Percentiles rank a stretch among this genome's conserved stretches.
Evolutionary conservation across 2,888 invertebrate genomes (phyloP).

Genomic region (Callimorpha dominula): DNA sequence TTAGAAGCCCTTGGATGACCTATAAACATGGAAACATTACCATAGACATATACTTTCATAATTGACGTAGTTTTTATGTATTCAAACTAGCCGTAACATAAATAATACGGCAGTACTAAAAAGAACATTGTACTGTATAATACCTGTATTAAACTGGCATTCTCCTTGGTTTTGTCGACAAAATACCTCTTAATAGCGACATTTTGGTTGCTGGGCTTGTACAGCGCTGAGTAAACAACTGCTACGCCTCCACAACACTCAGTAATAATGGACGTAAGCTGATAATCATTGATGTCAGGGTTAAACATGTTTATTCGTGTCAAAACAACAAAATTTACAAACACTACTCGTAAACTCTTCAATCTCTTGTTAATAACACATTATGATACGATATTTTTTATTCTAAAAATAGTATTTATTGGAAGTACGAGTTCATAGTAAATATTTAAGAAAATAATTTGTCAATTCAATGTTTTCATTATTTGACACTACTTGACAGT

Average conservation of each 20-base stretch:
- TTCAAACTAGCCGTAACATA: neutral
- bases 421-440: conserved; percentile 33
- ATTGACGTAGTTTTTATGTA: neutral
- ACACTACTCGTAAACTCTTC: conserved; percentile 20
- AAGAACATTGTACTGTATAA: neutral
- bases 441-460: conserved; percentile 45
- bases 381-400: conserved; percentile 29
- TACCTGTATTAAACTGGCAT: conserved; percentile 88
- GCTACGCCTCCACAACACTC: conserved; percentile 90
- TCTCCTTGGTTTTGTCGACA: conserved; percentile 89
- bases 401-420: conserved; percentile 33
- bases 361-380: conserved; percentile 40
- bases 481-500: conserved; percentile 34
- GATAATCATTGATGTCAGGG: conserved; percentile 88
- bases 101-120: neutral
- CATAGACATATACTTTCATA: neutral
- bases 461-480: conserved; percentile 52
- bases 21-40: conserved; percentile 22
- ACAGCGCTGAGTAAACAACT: conserved; percentile 90
- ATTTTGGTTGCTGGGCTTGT: conserved; percentile 88
- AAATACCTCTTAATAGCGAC: conserved; percentile 92
- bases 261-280: conserved; percentile 89
- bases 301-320: conserved; percentile 81
- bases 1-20: conserved; percentile 42
- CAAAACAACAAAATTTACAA: conserved; percentile 24